phyloP scores from a whole-genome alignment of 2,113 vertebrate genomes.

The Rhinolophus sinicus region DNA sequence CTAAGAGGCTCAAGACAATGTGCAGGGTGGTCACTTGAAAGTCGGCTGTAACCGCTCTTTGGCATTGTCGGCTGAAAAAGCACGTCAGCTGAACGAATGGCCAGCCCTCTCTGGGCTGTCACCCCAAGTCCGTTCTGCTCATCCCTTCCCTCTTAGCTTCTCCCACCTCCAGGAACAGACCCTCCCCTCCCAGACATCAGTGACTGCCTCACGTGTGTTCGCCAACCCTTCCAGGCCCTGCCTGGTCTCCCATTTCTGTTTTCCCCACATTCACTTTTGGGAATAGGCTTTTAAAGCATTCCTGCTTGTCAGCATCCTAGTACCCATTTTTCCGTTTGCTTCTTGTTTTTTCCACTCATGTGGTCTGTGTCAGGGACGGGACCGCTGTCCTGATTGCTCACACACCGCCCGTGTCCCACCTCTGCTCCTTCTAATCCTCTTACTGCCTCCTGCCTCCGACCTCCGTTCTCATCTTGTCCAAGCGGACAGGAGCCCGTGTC shows the following conservation, averaged over 20 bases:
- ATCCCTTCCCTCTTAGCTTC: background rate
- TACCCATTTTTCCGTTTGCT: background rate
- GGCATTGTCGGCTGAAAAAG: too few relatives aligned
- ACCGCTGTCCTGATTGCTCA: background rate
- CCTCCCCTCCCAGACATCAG: background rate
- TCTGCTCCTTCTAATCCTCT: background rate
- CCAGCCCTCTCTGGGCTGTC: background rate
- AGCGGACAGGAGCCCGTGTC: background rate
- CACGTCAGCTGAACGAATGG: background rate
- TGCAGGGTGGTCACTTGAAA: background rate
- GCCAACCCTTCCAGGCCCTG: background rate
- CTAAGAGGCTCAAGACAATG: background rate
- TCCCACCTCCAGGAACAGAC: background rate
- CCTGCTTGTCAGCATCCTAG: background rate
- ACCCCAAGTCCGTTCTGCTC: background rate
- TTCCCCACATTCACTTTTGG: background rate
- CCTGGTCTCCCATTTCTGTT: background rate
- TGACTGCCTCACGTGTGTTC: fast-evolving
- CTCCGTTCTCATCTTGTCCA: fast-evolving
- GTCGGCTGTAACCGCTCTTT: background rate
- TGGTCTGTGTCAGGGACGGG: background rate
- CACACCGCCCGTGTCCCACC: fast-evolving
- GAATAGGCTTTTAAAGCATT: background rate
- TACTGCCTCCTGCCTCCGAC: background rate
- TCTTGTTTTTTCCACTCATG: background rate